Evolutionary conservation across 2,113 vertebrate genomes (phyloP).

Genomic region (Strix aluco): DNA sequence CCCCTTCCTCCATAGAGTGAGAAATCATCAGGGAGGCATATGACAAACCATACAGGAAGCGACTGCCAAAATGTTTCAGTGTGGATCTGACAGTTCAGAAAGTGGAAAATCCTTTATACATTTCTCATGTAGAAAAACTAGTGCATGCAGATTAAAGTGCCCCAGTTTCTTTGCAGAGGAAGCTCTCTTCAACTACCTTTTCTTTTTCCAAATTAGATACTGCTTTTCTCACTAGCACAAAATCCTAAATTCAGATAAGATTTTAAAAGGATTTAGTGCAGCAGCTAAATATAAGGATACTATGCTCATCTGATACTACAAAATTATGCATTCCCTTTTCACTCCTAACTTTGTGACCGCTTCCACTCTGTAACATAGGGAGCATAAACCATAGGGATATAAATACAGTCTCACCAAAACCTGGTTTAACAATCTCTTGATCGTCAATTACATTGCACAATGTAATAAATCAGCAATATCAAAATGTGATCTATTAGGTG

Average conservation of each 20-base stretch:
- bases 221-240: background rate
- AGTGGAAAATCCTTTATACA: conserved; percentile 10
- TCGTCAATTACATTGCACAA: rapidly evolving
- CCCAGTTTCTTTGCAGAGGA: conserved; percentile 17
- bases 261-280: conserved; percentile 8
- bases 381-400: background rate
- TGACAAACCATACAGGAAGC: conserved; percentile 33
- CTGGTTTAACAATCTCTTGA: background rate
- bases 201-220: background rate
- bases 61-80: conserved; percentile 54
- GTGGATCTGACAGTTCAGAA: conserved; percentile 56
- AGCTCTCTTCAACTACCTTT: background rate
- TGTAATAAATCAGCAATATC: background rate
- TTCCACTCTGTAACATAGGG: background rate
- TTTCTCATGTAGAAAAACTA: conserved; percentile 36
- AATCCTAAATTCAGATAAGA: background rate
- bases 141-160: conserved; percentile 34
- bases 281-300: background rate
- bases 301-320: background rate
- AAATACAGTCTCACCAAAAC: background rate
- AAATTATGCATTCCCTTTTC: background rate
- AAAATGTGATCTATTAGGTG: background rate
- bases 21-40: conserved; percentile 52
- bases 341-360: background rate
- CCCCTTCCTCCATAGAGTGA: background rate